phyloP scores from a whole-genome alignment of 2,888 invertebrate genomes.

The Crocallis elinguaria region DNA sequence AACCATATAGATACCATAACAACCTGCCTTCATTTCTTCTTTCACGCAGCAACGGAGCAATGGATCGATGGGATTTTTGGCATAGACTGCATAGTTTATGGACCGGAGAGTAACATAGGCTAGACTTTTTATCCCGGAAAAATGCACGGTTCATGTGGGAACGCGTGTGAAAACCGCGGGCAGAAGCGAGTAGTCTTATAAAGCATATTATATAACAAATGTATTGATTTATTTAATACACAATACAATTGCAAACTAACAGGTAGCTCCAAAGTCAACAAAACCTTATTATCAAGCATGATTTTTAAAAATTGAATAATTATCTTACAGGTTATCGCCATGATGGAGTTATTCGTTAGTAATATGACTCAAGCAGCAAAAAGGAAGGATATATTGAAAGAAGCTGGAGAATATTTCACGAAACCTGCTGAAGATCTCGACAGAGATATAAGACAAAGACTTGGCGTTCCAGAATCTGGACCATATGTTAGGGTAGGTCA shows the following conservation, averaged over 20 bases:
- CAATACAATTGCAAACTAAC: background rate
- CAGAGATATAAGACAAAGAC: slow-evolving; percentile 50
- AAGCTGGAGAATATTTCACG: slow-evolving; percentile 58
- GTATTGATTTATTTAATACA: background rate
- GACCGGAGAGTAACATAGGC: too few relatives aligned
- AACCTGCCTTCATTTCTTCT: too few relatives aligned
- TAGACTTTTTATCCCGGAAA: too few relatives aligned
- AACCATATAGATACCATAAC: too few relatives aligned
- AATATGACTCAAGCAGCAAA: slow-evolving; percentile 49
- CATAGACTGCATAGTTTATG: too few relatives aligned
- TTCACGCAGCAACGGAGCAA: too few relatives aligned
- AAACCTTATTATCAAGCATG: background rate
- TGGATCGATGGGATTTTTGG: too few relatives aligned
- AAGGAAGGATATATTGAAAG: slow-evolving; percentile 51
- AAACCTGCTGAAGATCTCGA: slow-evolving; percentile 55
- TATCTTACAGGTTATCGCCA: slow-evolving; percentile 55
- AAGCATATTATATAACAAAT: too few relatives aligned
- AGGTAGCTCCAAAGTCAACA: background rate
- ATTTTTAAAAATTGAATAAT: background rate
- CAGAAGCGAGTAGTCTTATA: too few relatives aligned
- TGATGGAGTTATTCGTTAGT: slow-evolving; percentile 57
- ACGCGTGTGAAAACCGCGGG: too few relatives aligned
- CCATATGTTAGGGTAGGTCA: slow-evolving; percentile 48
- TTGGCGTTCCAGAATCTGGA: slow-evolving; percentile 43
- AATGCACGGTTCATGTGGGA: too few relatives aligned